Percentiles rank a stretch among this genome's conserved stretches.
Conservation (phyloP, 2,797 vertebrate genomes). For the Chrosomus eos region DNA sequence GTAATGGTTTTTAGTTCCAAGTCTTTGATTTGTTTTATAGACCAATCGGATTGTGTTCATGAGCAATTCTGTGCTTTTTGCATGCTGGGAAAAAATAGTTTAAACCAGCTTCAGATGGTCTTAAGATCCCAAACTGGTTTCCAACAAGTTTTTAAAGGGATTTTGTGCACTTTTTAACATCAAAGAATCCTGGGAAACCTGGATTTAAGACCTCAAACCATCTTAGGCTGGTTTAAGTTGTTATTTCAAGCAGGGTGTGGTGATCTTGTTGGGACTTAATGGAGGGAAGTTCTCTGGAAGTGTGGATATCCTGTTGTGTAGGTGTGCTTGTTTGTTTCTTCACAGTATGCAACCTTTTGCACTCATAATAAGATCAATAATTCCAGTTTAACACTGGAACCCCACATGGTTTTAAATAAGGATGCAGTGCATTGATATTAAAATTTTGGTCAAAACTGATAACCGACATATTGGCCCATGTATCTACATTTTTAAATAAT, state of each 20-base stretch:
- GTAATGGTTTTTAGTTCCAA: neutral
- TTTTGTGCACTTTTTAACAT: neutral
- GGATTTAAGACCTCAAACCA: neutral
- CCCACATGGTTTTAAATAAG: too few relatives aligned
- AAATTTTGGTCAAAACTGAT: too few relatives aligned
- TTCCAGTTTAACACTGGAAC: neutral
- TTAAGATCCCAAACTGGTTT: neutral
- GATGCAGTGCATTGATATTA: too few relatives aligned
- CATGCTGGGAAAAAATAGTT: neutral
- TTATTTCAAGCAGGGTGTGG: conserved; percentile 4
- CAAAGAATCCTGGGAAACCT: neutral
- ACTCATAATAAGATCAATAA: conserved; percentile 10
- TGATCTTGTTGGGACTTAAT: neutral
- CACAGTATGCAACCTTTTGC: neutral
- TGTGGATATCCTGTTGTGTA: conserved; percentile 2
- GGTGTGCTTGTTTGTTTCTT: conserved; percentile 1
- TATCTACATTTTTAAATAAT: too few relatives aligned
- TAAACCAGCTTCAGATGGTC: neutral
- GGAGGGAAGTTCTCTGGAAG: conserved; percentile 14
- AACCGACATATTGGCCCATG: too few relatives aligned
- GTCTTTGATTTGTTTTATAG: neutral
- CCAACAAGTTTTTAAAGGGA: neutral
- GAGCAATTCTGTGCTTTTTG: neutral
- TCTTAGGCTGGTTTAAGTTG: neutral
- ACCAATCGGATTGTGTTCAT: neutral